Base-by-base conservation (phyloP, 1,140 invertebrate genomes). In the Drosophila pseudoananassae region DNA sequence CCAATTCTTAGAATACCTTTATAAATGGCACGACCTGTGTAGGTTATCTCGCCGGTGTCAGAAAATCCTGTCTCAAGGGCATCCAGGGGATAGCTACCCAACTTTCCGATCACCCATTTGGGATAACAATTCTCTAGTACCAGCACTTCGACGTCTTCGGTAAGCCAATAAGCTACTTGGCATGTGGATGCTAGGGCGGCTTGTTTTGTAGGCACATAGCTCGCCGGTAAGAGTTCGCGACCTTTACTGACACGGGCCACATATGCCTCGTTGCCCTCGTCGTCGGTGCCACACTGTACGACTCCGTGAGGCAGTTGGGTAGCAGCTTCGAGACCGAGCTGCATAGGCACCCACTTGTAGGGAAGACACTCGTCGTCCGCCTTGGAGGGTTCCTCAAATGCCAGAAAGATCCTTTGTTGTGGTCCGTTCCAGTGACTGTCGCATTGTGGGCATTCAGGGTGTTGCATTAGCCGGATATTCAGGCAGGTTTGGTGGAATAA, bases 1-100 rank as follows among this genome's bases (percentile, higher is more conserved):
- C 96, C 96, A 53, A 95, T 92, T 7, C 95, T 94, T 29, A 94
- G 78, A 31, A 94, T 93, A 7, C 94, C 93, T 43, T 93, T 91
- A 66, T 95, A 93, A 33, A 92, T 75, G 0, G 92, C 93, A 54
- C 95, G 92, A n/a, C 94, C 95, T 23, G 95, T 93, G 76, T 94
- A 96, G 0, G 95, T 89, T 1, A 92, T 92, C 88, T 96, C 95
- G 0, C 93, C 94, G n/a, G 85, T 88, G 36, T 93, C 91, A 0
- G 94, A 93, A 72, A 93, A 92, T 5, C 95, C 95, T 3, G 92
- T 93, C 31, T 92, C 80, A 1, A 95, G 92, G 8, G 94, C 94
- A 31, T 92, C 90, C 4, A 84, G 64, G 0, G 94, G 94, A 8
- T 94, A 91, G 12, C 90, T 69, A 0, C 94, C 94, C 59, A 93